Evolutionary conservation across 2,797 vertebrate genomes (phyloP), one percentile per base, ranked within the genome.

Genomic region (Trichosurus vulpecula): DNA sequence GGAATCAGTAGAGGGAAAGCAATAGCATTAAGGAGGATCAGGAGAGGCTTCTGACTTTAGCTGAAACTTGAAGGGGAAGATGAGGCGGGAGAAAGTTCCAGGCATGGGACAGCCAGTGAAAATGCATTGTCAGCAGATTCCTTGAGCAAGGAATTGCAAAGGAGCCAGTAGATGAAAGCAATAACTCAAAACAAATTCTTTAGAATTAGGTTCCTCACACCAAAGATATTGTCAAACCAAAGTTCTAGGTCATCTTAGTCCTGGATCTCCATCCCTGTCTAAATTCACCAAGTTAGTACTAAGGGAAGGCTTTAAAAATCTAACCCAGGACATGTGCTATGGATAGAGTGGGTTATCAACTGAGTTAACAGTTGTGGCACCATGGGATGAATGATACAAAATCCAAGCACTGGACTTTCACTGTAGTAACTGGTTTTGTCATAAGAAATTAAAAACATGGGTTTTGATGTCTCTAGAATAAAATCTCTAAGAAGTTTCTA

Each of bases 111-210:
- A 31, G 31, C 31, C 58, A 61, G 58, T 61, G 58, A 61, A 61
- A 61, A 35, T 61, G 31, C 35, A 74, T 19, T 0, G 9, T 41
- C 16, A 74, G 66, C 6, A 22, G 66, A 74, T 74, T 35, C 3
- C 66, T 74, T 41, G n/a, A 74, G 66, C 19, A 41, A 74, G 2
- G n/a, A 74, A 74, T 74, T 41, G 6, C 66, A 74, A 41, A 74
- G 16, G n/a, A 58, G n/a, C n/a, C 35, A 74, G 14, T 41, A n/a
- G 66, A 41, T 41, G n/a, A 22, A 92, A 47, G 29, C 27, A 61
- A 25, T 54, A 54, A 27, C 47, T 94, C 53, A 25, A 92, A 94
- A 74, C 54, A 81, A 94, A 51, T 93, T 52, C 92, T 93, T 47
- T 91, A 94, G 91, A 25, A 92, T 27, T 41, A 9, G 52, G 53